Conservation (phyloP, 2,797 vertebrate genomes). For the Lophotriccus pileatus region DNA sequence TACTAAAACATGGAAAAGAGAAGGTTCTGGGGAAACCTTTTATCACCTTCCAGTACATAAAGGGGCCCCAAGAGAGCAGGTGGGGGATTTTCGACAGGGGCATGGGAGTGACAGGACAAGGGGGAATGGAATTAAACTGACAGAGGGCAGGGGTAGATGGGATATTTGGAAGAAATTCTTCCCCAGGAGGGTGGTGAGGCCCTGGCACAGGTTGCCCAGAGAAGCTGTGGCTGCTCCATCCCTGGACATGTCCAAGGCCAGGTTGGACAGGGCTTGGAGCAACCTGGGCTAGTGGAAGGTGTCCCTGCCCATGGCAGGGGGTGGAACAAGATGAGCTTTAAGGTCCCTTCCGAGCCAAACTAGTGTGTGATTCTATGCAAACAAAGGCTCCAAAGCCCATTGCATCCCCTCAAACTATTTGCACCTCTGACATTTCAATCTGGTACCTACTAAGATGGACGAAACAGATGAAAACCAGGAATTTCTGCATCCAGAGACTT, state of each 20-base stretch:
- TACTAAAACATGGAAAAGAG: neutral
- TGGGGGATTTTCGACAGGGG: neutral
- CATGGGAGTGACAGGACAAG: neutral
- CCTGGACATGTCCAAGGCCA: neutral
- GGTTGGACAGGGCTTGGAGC: accelerated
- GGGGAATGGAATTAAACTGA: neutral
- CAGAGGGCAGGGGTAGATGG: no score
- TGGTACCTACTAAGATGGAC: neutral
- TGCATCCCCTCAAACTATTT: neutral
- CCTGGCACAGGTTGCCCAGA: neutral
- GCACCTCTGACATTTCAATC: neutral
- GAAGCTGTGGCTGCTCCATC: neutral
- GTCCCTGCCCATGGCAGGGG: neutral
- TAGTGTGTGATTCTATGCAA: neutral
- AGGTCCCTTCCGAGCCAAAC: neutral
- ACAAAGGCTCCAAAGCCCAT: neutral
- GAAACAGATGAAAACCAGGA: neutral
- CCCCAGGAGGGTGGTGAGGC: accelerated
- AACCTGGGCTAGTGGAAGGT: accelerated
- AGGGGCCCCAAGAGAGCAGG: neutral
- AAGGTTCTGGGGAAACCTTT: neutral
- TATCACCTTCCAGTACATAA: neutral
- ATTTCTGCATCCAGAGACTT: neutral
- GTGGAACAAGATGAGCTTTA: neutral
- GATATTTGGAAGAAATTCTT: accelerated